A percentile compares a stretch with the other conserved stretches of the same genome.
phyloP scores from a whole-genome alignment of 1,140 invertebrate species.

The Armadillidium nasatum region DNA sequence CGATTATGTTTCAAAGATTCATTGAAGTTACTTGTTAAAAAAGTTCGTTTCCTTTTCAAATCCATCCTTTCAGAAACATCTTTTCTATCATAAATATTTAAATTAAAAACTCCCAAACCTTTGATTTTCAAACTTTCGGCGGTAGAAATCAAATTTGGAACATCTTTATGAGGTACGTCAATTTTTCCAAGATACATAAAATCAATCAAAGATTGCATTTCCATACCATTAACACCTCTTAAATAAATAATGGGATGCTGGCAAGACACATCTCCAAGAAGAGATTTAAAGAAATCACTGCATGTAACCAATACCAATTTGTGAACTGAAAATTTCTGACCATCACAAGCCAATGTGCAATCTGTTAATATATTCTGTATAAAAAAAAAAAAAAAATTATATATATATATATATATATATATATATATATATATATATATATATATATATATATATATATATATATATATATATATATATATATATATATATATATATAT shows the following conservation, averaged over 20 bases:
- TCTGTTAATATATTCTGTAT: constrained; percentile 53
- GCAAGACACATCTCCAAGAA: constrained; percentile 87
- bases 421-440: no score
- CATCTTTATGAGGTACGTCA: constrained; percentile 83
- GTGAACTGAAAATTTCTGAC: constrained; percentile 82
- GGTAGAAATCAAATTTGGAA: constrained; percentile 75
- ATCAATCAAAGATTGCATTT: constrained; percentile 79
- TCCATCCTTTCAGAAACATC: no score
- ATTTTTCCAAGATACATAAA: constrained; percentile 93
- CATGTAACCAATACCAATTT: constrained; percentile 88
- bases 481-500: no score
- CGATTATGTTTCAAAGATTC: no score
- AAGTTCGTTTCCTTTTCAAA: no score
- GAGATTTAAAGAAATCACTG: constrained; percentile 82
- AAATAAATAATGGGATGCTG: constrained; percentile 85
- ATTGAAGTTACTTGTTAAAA: no score
- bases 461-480: no score
- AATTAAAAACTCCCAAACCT: constrained; percentile 75
- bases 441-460: no score
- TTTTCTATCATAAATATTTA: constrained; percentile 18
- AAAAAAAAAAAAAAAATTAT: no score
- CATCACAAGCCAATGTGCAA: constrained; percentile 85
- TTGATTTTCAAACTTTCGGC: constrained; percentile 75
- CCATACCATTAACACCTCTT: constrained; percentile 78
- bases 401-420: no score